These are phyloP conservation scores for Cheilosia soror DNA, from an alignment of 2,888 invertebrate species.

Conservation along the genomic window DNA sequence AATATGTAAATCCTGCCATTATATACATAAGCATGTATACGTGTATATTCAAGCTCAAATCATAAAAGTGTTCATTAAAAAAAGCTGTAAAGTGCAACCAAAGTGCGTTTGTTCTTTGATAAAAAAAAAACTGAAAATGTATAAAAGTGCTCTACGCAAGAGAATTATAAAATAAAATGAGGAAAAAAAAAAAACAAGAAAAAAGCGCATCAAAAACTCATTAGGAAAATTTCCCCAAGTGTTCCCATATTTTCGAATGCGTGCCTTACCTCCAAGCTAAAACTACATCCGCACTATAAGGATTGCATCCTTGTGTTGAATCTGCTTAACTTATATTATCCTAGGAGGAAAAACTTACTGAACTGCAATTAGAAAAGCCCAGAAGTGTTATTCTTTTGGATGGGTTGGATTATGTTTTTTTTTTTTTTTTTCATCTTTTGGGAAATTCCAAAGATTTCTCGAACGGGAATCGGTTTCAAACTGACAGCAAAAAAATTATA, in stretches of 20 bases:
- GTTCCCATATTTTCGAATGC: slow-evolving; percentile 68
- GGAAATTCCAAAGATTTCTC: slow-evolving; percentile 1
- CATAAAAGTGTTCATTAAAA: slow-evolving; percentile 29
- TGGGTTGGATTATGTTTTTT: slow-evolving; percentile 7
- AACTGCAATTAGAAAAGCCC: slow-evolving; percentile 71
- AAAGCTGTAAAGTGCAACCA: slow-evolving; percentile 46
- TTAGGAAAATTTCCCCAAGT: slow-evolving; percentile 68
- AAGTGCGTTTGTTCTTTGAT: slow-evolving; percentile 33
- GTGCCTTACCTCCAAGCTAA: slow-evolving; percentile 75
- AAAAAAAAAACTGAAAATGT: slow-evolving; percentile 6
- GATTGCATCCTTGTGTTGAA: slow-evolving; percentile 71
- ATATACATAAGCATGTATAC: background rate
- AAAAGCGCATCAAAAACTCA: slow-evolving; percentile 73
- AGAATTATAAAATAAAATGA: slow-evolving; percentile 5
- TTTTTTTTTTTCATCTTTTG: slow-evolving; percentile 13
- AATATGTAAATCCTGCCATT: background rate
- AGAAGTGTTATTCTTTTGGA: slow-evolving; percentile 48
- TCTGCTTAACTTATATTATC: slow-evolving; percentile 68
- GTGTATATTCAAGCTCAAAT: background rate
- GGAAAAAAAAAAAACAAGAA: slow-evolving; percentile 21
- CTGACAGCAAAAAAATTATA: background rate
- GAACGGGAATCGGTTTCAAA: slow-evolving; percentile 17
- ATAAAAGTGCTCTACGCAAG: slow-evolving; percentile 41
- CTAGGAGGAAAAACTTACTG: slow-evolving; percentile 70
- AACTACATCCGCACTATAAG: slow-evolving; percentile 71